Evolutionary conservation across 2,888 invertebrate species (phyloP).

Genomic region (Pachycephus smyrnensis): DNA sequence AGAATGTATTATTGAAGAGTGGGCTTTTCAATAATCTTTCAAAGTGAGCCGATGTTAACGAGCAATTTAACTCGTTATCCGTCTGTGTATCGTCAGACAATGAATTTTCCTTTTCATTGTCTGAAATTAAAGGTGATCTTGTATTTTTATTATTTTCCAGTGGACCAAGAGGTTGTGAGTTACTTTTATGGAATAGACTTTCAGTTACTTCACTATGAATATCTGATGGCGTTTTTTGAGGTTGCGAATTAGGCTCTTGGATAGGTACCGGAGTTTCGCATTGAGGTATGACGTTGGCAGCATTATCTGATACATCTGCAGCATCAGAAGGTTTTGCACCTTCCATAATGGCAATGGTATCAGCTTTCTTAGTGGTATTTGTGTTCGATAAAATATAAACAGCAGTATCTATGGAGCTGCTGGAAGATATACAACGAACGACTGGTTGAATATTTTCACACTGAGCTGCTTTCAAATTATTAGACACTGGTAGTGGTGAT

Average conservation of each 20-base stretch:
- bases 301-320: background rate
- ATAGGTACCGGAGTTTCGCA: background rate
- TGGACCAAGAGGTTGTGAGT: background rate
- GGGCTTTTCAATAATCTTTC: background rate
- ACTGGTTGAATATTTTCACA: background rate
- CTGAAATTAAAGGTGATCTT: background rate
- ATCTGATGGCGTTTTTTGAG: background rate
- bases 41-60: background rate
- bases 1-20: background rate
- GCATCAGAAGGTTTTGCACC: conserved; percentile 32
- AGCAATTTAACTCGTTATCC: background rate
- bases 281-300: background rate
- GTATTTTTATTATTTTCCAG: background rate
- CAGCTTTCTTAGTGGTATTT: conserved; percentile 47
- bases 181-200: background rate
- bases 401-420: conserved; percentile 54
- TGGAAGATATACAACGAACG: conserved; percentile 25
- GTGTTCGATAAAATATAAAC: conserved; percentile 53
- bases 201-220: background rate
- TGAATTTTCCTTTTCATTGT: background rate
- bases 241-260: background rate
- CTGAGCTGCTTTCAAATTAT: background rate
- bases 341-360: conserved; percentile 43
- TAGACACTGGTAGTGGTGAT: conserved; percentile 1
- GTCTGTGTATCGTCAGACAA: background rate